Evolutionary conservation across 2,888 invertebrate species (phyloP).

Genomic region (Aleiodes alternator): DNA sequence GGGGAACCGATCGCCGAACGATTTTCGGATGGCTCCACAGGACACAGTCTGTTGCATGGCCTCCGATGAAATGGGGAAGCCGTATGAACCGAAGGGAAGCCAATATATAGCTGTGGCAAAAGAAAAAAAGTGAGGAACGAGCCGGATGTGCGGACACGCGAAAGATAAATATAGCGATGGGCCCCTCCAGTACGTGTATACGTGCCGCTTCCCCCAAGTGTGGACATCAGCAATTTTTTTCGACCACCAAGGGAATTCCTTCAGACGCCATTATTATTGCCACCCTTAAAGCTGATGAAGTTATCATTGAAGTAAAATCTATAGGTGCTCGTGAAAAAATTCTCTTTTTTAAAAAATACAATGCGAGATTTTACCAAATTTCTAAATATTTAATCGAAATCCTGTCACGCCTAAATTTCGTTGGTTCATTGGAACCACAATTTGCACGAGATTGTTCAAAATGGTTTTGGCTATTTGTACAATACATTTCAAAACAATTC

Average conservation of each 20-base stretch:
- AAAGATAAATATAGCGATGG: constrained; percentile 56
- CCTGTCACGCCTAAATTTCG: too few relatives aligned
- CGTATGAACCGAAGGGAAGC: background rate
- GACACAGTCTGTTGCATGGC: constrained; percentile 16
- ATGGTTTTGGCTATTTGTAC: too few relatives aligned
- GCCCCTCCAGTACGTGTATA: background rate
- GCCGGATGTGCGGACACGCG: constrained; percentile 56
- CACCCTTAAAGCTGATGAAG: constrained; percentile 48
- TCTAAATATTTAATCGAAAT: too few relatives aligned
- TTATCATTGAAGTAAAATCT: background rate
- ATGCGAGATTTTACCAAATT: too few relatives aligned
- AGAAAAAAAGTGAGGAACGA: constrained; percentile 14
- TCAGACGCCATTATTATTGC: constrained; percentile 50
- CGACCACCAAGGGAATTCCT: constrained; percentile 50
- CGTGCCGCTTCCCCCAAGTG: constrained; percentile 49
- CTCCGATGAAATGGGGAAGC: background rate
- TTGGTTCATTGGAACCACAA: too few relatives aligned
- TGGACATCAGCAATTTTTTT: constrained; percentile 45
- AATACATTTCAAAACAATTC: too few relatives aligned
- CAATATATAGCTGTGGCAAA: constrained; percentile 1
- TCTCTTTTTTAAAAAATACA: too few relatives aligned
- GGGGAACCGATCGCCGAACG: constrained; percentile 16
- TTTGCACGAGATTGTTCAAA: too few relatives aligned
- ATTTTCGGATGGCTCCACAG: constrained; percentile 32
- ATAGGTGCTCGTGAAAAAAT: background rate